Base-by-base conservation (phyloP, 2,113 vertebrate species). In the Eulacestoma nigropectus region DNA sequence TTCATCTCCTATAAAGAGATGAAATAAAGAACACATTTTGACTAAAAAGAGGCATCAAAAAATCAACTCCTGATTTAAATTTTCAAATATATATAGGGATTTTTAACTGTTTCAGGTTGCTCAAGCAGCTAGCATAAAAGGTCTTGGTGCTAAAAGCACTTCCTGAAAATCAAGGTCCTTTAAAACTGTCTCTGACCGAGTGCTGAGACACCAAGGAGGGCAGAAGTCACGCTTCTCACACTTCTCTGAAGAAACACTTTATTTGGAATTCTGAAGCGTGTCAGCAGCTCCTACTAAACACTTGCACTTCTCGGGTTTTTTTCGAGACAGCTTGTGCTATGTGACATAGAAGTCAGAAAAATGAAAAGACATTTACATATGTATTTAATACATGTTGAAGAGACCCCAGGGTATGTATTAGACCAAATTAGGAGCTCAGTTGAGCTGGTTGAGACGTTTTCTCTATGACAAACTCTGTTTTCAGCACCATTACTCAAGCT, bases 201-300 rank as follows among this genome's bases (percentile, higher is more conserved):
- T 56, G 32, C 62, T 3, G 53, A 95, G 69, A 84, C 37, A 87
- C 41, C 65, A 68, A 3, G 32, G 52, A 89, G 89, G 91, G 91
- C 84, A 95, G 52, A 92, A 95, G 84, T 78, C 18, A 1, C 3
- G 2, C 55, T 96, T 96, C 89, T 94, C 94, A 96, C 84, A 69
- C 81, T 89, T 95, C 20, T 67, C 73, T 75, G 86, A 90, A 87
- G 76, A 89, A 96, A 95, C 76, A 75, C 90, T 95, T 92, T 87
- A 84, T 92, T 84, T 95, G 82, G 91, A 92, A 95, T 95, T 94
- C 65, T 94, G 93, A 96, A 94, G 49, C 1, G 0, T 94, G 96
- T 96, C 96, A 96, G 93, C 96, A 97, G 93, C 94, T 97, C 91
- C 95, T 95, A 37, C 90, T 93, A 86, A 95, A 89, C 83, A 77